These are phyloP conservation scores for Iphiclides podalirius DNA, from an alignment of 2,888 invertebrate species.

Conservation along the genomic window DNA sequence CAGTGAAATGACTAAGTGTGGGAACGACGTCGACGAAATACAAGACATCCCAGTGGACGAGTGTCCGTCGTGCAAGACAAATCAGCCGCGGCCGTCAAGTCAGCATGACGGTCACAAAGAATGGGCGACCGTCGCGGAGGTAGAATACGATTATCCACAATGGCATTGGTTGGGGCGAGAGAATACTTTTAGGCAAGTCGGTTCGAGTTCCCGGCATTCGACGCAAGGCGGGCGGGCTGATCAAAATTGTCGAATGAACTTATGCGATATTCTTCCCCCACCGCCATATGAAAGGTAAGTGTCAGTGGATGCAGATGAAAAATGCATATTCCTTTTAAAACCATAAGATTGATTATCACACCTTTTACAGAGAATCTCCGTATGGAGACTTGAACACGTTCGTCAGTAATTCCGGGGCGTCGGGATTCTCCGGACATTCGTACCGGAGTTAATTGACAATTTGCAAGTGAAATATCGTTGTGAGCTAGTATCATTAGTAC, in stretches of 20 bases:
- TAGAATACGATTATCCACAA: slow-evolving; percentile 73
- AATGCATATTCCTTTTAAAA: too few species aligned
- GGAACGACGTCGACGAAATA: slow-evolving; percentile 59
- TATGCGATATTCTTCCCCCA: slow-evolving; percentile 69
- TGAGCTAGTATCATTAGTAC: slow-evolving; percentile 67
- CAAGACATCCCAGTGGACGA: slow-evolving; percentile 71
- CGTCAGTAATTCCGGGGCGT: slow-evolving; percentile 67
- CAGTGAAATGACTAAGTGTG: slow-evolving; percentile 75
- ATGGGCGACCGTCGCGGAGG: slow-evolving; percentile 70
- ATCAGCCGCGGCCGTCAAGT: slow-evolving; percentile 69
- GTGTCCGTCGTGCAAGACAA: slow-evolving; percentile 71
- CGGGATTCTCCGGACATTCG: slow-evolving; percentile 69
- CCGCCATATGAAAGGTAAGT: slow-evolving; percentile 72
- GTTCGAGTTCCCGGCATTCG: slow-evolving; percentile 54
- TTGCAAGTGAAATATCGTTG: slow-evolving; percentile 33
- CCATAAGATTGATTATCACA: slow-evolving; percentile 45
- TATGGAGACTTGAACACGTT: slow-evolving; percentile 67
- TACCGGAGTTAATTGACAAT: slow-evolving; percentile 68
- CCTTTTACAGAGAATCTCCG: slow-evolving; percentile 61
- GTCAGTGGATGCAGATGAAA: too few species aligned
- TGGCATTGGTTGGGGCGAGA: slow-evolving; percentile 75
- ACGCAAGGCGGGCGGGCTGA: slow-evolving; percentile 59
- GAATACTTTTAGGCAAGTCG: slow-evolving; percentile 66
- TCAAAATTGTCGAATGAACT: slow-evolving; percentile 70
- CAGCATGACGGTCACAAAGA: slow-evolving; percentile 68